Evolutionary conservation across 1,140 invertebrate genomes (phyloP).

Genomic region (Panagrolaimus sp.): DNA sequence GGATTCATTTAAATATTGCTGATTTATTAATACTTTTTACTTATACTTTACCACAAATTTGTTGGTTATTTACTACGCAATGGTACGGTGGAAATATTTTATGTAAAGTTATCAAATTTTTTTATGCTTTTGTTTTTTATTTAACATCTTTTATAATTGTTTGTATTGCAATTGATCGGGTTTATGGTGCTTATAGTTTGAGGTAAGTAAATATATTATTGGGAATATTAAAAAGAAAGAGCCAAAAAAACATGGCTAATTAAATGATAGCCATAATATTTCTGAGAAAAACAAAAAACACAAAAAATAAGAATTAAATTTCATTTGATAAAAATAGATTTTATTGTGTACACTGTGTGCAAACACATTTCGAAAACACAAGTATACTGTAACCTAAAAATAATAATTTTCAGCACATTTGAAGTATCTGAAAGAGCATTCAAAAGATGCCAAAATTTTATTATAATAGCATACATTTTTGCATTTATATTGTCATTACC

Average conservation of each 20-base stretch:
- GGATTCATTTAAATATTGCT: conserved; percentile 50
- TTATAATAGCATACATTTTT: conserved; percentile 43
- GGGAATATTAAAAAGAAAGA: too few species aligned
- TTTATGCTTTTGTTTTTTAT: conserved; percentile 56
- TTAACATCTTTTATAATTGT: conserved; percentile 56
- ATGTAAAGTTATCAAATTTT: conserved; percentile 52
- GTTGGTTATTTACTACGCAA: conserved; percentile 46
- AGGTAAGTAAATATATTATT: conserved; percentile 31
- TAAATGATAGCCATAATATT: too few species aligned
- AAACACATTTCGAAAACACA: too few species aligned
- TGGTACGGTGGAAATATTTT: conserved; percentile 56
- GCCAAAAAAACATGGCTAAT: too few species aligned
- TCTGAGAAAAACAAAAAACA: too few species aligned
- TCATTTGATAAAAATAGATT: too few species aligned
- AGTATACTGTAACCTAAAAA: conserved; percentile 17
- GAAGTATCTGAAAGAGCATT: conserved; percentile 39
- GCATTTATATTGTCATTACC: conserved; percentile 50
- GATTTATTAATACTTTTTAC: conserved; percentile 54
- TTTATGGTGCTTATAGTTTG: conserved; percentile 48
- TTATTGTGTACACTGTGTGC: too few species aligned
- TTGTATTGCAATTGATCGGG: conserved; percentile 54
- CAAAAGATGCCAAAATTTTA: conserved; percentile 36
- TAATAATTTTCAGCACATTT: conserved; percentile 34
- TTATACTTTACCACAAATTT: conserved; percentile 50
- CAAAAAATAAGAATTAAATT: too few species aligned